Base-by-base conservation (phyloP, 2,797 vertebrate genomes). In the Percopsis omiscomaycus region DNA sequence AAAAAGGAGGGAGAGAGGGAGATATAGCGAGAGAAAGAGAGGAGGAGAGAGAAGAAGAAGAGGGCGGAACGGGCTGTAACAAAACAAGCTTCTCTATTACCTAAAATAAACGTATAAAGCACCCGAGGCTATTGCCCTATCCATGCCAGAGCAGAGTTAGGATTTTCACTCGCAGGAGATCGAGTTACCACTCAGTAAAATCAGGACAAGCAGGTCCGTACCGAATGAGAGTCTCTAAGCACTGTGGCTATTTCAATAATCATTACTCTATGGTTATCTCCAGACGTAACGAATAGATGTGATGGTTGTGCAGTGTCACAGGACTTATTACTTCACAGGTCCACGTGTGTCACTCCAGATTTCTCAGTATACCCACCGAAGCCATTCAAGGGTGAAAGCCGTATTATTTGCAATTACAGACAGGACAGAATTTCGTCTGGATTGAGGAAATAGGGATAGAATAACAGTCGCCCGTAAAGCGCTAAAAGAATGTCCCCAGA, bases 41-140 rank as follows among this genome's bases (percentile, higher is more conserved):
- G 29, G 58, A 44, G 37, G 53, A 49, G 2, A 48, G 29, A 61
- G 28, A 75, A 54, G 46, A 64, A 62, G 74, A 64, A 62, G 74
- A 82, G 88, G 92, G 92, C 84, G 79, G 91, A 89, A 86, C 87
- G 60, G 82, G 69, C 86, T n/a, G 80, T 91, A 92, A 93, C 94
- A 94, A 95, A 95, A 94, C 93, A 94, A 93, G 92, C 92, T 90
- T 92, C 92, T 92, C 90, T 90, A 94, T 94, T 91, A 84, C 94
- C 93, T 92, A 93, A 94, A 95, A 96, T 94, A 94, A 95, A 93
- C 93, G 87, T 91, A 93, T 95, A 94, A 95, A 95, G 88, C 85
- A 90, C 91, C 90, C 82, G 64, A 55, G 93, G 93, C 94, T 95
- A 93, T 95, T 93, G 92, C 90, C 86, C 83, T 89, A 88, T 88